phyloP scores from a whole-genome alignment of 2,888 invertebrate species.

The Eupeodes latifasciatus region DNA sequence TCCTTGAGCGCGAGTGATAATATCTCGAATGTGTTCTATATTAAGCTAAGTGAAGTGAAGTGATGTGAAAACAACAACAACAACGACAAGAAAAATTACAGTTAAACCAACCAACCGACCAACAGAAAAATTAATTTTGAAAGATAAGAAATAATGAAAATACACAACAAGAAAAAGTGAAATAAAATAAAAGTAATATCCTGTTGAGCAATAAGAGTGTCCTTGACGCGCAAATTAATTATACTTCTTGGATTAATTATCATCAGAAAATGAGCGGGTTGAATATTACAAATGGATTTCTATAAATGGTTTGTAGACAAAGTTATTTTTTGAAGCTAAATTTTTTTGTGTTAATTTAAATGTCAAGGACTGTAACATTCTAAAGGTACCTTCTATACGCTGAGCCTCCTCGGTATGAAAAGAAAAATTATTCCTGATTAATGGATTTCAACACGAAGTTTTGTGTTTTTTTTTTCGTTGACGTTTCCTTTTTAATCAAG shows the following conservation, averaged over 20 bases:
- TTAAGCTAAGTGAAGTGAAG: constrained; percentile 40
- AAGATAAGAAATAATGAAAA: constrained; percentile 23
- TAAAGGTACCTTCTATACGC: neutral
- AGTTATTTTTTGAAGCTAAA: neutral
- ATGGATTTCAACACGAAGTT: constrained; percentile 61
- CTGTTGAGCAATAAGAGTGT: constrained; percentile 31
- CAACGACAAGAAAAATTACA: neutral
- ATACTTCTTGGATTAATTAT: constrained; percentile 51
- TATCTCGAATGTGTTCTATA: constrained; percentile 28
- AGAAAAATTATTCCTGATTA: constrained; percentile 34
- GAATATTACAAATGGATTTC: constrained; percentile 64
- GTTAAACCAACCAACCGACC: constrained; percentile 20
- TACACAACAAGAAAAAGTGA: neutral
- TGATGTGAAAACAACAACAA: neutral
- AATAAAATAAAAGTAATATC: constrained; percentile 13
- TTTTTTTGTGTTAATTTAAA: constrained; percentile 38
- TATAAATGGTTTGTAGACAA: constrained; percentile 68
- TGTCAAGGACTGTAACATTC: constrained; percentile 41
- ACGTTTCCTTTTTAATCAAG: neutral
- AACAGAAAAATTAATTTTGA: constrained; percentile 48
- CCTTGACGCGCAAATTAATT: constrained; percentile 24
- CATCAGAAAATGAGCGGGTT: constrained; percentile 24
- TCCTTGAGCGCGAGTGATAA: constrained; percentile 66
- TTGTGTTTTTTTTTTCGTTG: neutral
- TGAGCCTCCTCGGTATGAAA: too few relatives aligned